These are phyloP conservation scores for Empidonax alnorum DNA, from an alignment of 2,113 vertebrate species.

Conservation along the genomic window DNA sequence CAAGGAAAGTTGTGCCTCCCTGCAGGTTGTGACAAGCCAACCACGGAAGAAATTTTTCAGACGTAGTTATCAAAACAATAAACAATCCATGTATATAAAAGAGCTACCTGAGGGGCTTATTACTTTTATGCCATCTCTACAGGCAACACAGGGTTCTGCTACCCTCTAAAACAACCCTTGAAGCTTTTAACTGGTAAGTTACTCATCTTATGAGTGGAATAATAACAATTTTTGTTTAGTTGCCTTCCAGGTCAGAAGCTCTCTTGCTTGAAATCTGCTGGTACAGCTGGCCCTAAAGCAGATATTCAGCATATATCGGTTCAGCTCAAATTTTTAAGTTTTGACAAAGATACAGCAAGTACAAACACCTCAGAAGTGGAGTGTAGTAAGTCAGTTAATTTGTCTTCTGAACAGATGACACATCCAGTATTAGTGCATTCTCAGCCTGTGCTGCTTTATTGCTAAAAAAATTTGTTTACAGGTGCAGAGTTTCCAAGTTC, in stretches of 20 bases:
- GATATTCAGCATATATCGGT: background rate
- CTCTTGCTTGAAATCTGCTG: background rate
- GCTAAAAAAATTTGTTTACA: conserved; percentile 77
- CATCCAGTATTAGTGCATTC: conserved; percentile 74
- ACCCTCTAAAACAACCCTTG: background rate
- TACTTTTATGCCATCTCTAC: background rate
- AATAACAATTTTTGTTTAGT: background rate
- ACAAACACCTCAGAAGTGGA: background rate
- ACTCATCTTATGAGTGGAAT: background rate
- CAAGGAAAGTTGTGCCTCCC: background rate
- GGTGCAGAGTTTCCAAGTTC: conserved; percentile 81
- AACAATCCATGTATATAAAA: background rate
- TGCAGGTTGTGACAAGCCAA: background rate
- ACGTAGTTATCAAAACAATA: background rate
- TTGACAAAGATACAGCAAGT: background rate
- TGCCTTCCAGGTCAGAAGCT: background rate
- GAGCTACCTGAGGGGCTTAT: background rate
- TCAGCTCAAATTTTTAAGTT: background rate
- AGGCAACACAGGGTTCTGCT: background rate
- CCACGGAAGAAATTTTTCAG: background rate
- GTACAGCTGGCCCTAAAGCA: background rate
- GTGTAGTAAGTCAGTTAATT: background rate
- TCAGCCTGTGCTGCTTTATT: conserved; percentile 84
- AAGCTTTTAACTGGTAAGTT: background rate
- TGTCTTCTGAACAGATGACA: conserved; percentile 45